Evolutionary conservation across 2,888 invertebrate genomes (phyloP).

Genomic region (Tridacna crocea): DNA sequence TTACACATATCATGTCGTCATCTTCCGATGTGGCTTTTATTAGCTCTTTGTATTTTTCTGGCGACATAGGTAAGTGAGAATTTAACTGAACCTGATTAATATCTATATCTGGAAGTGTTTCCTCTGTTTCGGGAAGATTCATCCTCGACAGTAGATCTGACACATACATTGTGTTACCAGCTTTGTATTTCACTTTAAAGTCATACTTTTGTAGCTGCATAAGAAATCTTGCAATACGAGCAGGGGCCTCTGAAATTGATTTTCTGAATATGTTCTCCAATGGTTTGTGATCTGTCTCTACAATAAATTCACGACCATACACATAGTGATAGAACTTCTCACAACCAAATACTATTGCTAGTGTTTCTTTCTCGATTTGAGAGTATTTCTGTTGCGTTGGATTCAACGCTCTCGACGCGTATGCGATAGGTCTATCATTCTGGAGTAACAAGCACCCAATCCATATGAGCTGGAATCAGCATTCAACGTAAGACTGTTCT

Average conservation of each 20-base stretch:
- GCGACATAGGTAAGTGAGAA: slow-evolving; percentile 38
- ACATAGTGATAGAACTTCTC: slow-evolving; percentile 49
- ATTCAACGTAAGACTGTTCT: slow-evolving; percentile 31
- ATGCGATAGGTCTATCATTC: slow-evolving; percentile 49
- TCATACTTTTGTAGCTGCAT: slow-evolving; percentile 50
- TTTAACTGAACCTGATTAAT: slow-evolving; percentile 31
- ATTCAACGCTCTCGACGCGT: slow-evolving; percentile 53
- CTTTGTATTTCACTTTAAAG: slow-evolving; percentile 48
- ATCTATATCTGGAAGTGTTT: slow-evolving; percentile 24
- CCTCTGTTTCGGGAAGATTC: slow-evolving; percentile 16
- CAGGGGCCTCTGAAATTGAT: slow-evolving; percentile 30
- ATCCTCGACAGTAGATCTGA: slow-evolving; percentile 43
- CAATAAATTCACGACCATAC: slow-evolving; percentile 40
- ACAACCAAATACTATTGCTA: slow-evolving; percentile 53
- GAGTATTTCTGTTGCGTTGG: slow-evolving; percentile 46
- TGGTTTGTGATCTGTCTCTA: slow-evolving; percentile 57
- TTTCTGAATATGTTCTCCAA: slow-evolving; percentile 47
- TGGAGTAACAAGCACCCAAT: slow-evolving; percentile 55
- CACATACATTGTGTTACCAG: slow-evolving; percentile 48
- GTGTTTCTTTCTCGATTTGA: slow-evolving; percentile 59
- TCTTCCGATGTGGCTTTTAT: slow-evolving; percentile 42
- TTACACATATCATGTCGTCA: slow-evolving; percentile 30
- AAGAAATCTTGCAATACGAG: slow-evolving; percentile 24
- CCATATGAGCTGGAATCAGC: slow-evolving; percentile 64
- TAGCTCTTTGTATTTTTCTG: slow-evolving; percentile 33